Conservation (phyloP, 2,888 invertebrate species). For the Apotomis turbidana region DNA sequence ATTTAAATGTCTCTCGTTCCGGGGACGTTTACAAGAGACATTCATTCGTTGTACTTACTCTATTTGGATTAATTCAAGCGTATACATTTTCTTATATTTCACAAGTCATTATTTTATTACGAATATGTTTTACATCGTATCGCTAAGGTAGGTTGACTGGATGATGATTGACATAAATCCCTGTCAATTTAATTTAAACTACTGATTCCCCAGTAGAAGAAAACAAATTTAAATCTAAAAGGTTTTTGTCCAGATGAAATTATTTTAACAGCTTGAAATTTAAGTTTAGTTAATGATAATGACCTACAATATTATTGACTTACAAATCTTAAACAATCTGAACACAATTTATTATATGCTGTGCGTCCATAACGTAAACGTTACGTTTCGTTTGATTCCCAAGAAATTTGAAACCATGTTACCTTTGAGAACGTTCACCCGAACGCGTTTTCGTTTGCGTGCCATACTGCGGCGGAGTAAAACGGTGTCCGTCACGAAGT, state of each 20-base stretch:
- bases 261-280: no score
- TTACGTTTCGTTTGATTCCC: slow-evolving; percentile 62
- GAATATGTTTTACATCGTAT: no score
- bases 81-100: no score
- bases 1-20: background rate
- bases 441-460: slow-evolving; percentile 67
- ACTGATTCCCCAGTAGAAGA: no score
- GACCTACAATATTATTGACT: slow-evolving; percentile 53
- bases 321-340: slow-evolving; percentile 50
- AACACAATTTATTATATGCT: slow-evolving; percentile 56
- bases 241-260: no score
- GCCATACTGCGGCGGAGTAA: slow-evolving; percentile 57
- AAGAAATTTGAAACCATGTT: slow-evolving; percentile 64
- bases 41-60: background rate
- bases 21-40: background rate
- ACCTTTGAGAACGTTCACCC: slow-evolving; percentile 62
- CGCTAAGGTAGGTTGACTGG: no score
- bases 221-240: no score
- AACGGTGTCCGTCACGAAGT: slow-evolving; percentile 67
- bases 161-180: no score
- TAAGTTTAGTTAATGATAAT: slow-evolving; percentile 10
- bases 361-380: slow-evolving; percentile 61
- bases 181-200: no score
- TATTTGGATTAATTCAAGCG: no score
- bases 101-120: no score